Conservation (phyloP, 2,888 invertebrate species). For the Plebejus melissa region DNA sequence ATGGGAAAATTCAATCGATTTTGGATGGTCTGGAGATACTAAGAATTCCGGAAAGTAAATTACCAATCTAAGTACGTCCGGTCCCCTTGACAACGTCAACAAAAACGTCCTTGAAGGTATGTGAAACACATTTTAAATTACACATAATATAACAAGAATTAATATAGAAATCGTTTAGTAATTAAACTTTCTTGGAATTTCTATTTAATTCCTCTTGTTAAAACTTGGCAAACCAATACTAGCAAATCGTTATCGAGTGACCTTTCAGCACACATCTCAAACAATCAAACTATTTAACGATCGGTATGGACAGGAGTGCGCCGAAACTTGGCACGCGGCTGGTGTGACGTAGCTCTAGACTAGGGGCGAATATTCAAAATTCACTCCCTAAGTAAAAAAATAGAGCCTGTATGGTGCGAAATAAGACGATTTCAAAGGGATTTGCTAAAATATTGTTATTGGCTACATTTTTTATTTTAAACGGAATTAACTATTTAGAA, state of each 20-base stretch:
- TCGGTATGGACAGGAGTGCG: conserved; percentile 3
- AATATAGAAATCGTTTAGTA: background rate
- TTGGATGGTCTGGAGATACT: too few relatives aligned
- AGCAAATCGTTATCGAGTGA: background rate
- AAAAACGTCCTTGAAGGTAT: too few relatives aligned
- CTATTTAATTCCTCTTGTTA: background rate
- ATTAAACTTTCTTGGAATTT: background rate
- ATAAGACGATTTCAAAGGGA: too few relatives aligned
- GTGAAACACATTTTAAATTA: background rate
- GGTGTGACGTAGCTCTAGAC: background rate
- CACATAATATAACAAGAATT: background rate
- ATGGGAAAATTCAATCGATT: too few relatives aligned
- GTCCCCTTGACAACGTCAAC: too few relatives aligned
- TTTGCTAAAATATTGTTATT: too few relatives aligned
- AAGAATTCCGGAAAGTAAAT: too few relatives aligned
- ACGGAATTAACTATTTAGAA: too few relatives aligned
- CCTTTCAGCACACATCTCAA: conserved; percentile 9
- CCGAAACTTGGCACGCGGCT: background rate
- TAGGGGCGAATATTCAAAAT: background rate
- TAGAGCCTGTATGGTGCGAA: background rate
- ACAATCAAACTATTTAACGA: conserved; percentile 14
- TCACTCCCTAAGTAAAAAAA: background rate
- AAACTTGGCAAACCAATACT: background rate
- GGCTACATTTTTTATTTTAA: too few relatives aligned
- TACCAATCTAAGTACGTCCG: too few relatives aligned